A percentile compares a stretch with the other conserved stretches of the same genome.
phyloP scores from a whole-genome alignment of 2,888 invertebrate genomes.

The Andrena dorsata region DNA sequence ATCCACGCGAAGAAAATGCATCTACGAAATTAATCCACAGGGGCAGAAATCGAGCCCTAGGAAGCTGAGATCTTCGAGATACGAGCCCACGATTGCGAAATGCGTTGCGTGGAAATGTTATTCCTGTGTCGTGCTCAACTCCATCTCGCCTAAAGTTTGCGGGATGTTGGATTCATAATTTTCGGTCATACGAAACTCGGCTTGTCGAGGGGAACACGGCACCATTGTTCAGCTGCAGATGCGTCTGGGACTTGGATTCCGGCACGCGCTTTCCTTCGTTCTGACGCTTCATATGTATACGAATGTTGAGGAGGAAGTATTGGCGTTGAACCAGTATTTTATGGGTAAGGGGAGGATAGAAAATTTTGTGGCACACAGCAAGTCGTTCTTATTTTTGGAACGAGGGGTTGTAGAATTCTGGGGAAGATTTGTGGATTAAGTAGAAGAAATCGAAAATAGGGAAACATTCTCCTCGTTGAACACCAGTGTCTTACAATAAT shows the following conservation, averaged over 20 bases:
- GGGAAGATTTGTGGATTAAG: too few relatives aligned
- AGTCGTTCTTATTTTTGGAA: neutral
- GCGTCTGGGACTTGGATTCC: slow-evolving; percentile 75
- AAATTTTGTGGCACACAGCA: neutral
- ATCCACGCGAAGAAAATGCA: too few relatives aligned
- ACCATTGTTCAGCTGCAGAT: slow-evolving; percentile 83
- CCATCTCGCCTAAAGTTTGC: slow-evolving; percentile 8
- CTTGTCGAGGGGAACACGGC: slow-evolving; percentile 70
- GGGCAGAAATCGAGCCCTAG: neutral
- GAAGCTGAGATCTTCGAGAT: neutral
- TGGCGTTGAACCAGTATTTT: neutral
- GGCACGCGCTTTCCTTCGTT: neutral
- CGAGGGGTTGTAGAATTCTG: too few relatives aligned
- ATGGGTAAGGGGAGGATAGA: neutral
- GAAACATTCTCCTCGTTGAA: too few relatives aligned
- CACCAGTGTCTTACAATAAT: too few relatives aligned
- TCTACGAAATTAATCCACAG: slow-evolving; percentile 1
- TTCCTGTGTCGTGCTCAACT: slow-evolving; percentile 2
- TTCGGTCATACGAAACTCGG: slow-evolving; percentile 13
- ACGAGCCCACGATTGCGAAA: too few relatives aligned
- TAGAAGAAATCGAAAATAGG: too few relatives aligned
- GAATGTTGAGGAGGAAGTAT: neutral
- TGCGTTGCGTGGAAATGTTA: slow-evolving; percentile 20
- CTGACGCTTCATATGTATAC: too few relatives aligned
- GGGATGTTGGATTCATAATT: slow-evolving; percentile 32